These are phyloP conservation scores for Porites lutea DNA, from an alignment of 64 coral and sea anemone genomes.

Conservation along the genomic window DNA sequence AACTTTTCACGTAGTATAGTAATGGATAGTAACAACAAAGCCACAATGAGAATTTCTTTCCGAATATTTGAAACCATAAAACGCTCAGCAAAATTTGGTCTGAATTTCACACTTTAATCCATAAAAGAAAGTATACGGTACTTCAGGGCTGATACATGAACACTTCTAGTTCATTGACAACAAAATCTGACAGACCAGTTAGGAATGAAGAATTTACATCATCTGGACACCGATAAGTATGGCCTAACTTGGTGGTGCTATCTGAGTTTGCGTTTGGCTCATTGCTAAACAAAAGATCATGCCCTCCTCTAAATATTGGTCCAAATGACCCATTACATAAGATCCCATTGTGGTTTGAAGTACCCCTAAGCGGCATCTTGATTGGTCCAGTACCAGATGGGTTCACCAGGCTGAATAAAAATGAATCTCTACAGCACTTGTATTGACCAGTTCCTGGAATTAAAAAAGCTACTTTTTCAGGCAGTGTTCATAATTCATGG, in stretches of 20 bases:
- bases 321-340: conserved; percentile 38
- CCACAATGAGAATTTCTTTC: too few relatives aligned
- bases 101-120: too few relatives aligned
- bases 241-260: neutral
- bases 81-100: too few relatives aligned
- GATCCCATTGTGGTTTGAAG: conserved; percentile 24
- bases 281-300: conserved; percentile 55
- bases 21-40: too few relatives aligned
- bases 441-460: neutral
- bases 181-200: conserved; percentile 30
- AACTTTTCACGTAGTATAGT: too few relatives aligned
- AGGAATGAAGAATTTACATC: conserved; percentile 24
- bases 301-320: conserved; percentile 60
- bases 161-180: conserved; percentile 46
- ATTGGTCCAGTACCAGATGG: conserved; percentile 17
- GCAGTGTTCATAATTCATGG: too few relatives aligned
- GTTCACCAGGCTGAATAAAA: conserved; percentile 81
- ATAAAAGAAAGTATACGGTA: too few relatives aligned
- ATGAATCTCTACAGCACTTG: conserved; percentile 10
- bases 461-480: neutral
- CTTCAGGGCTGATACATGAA: neutral
- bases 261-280: conserved; percentile 29
- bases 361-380: conserved; percentile 34
- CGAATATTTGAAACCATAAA: too few relatives aligned
- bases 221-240: conserved; percentile 27